phyloP scores from a whole-genome alignment of 2,888 invertebrate genomes.

The Apotomis capreana region DNA sequence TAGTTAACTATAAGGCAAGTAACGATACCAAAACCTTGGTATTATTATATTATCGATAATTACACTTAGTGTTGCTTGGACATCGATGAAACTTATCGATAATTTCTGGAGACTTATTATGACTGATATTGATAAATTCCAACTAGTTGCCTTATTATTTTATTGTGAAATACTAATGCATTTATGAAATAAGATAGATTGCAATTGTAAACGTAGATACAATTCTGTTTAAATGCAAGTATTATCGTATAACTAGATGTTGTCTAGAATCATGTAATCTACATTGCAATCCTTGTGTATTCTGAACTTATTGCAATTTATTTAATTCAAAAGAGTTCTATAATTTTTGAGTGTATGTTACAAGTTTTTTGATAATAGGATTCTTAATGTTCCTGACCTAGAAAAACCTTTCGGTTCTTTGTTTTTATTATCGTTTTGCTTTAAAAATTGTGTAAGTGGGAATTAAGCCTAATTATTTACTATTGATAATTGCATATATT shows the following conservation, averaged over 20 bases:
- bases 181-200: constrained; percentile 23
- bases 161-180: constrained; percentile 21
- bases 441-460: no score
- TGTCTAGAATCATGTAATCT: neutral
- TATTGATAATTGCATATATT: no score
- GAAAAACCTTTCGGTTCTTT: no score
- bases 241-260: neutral
- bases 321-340: no score
- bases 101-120: constrained; percentile 38
- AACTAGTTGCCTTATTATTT: constrained; percentile 17
- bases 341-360: no score
- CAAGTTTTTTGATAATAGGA: no score
- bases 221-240: neutral
- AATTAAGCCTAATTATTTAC: no score
- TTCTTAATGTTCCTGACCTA: no score
- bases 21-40: constrained; percentile 50
- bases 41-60: constrained; percentile 38
- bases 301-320: neutral
- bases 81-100: constrained; percentile 26
- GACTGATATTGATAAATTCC: constrained; percentile 47
- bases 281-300: neutral
- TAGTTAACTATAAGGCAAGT: constrained; percentile 34
- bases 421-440: no score
- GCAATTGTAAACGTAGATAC: constrained; percentile 5
- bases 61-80: constrained; percentile 37